Conservation (phyloP, 2,113 vertebrate species). For the Melanerpes formicivorus region DNA sequence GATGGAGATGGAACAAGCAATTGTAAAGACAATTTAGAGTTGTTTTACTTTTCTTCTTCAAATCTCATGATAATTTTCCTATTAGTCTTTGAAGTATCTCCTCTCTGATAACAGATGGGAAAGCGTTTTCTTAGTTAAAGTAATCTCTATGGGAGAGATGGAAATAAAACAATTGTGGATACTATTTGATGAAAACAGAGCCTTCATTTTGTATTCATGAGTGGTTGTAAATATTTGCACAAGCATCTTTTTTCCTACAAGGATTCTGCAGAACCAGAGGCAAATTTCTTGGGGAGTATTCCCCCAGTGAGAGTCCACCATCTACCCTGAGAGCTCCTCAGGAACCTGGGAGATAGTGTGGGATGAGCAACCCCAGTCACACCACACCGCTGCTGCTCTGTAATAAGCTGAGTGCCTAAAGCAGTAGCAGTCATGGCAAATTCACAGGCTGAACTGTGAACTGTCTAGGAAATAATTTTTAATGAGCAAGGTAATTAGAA, state of each 20-base stretch:
- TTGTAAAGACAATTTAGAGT: background rate
- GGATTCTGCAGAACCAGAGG: background rate
- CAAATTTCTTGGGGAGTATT: background rate
- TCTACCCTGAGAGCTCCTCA: background rate
- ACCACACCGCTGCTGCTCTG: too few species aligned
- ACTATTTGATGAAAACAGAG: background rate
- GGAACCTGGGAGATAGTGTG: background rate
- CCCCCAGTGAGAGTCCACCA: accelerated
- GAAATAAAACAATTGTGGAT: background rate
- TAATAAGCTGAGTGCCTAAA: background rate
- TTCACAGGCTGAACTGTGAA: background rate
- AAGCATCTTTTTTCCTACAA: background rate
- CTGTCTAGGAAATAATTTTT: background rate
- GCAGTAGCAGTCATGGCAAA: background rate
- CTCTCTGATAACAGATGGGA: background rate
- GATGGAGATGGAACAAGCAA: background rate
- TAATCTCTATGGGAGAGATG: background rate
- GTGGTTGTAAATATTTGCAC: background rate
- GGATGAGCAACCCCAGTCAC: too few species aligned
- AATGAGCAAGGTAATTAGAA: background rate
- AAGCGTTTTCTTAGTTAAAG: background rate
- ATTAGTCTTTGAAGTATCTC: background rate
- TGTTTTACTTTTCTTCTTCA: background rate
- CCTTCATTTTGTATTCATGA: background rate
- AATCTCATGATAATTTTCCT: background rate